Evolutionary conservation across 2,113 vertebrate genomes (phyloP).

Genomic region (Scatophagus argus): DNA sequence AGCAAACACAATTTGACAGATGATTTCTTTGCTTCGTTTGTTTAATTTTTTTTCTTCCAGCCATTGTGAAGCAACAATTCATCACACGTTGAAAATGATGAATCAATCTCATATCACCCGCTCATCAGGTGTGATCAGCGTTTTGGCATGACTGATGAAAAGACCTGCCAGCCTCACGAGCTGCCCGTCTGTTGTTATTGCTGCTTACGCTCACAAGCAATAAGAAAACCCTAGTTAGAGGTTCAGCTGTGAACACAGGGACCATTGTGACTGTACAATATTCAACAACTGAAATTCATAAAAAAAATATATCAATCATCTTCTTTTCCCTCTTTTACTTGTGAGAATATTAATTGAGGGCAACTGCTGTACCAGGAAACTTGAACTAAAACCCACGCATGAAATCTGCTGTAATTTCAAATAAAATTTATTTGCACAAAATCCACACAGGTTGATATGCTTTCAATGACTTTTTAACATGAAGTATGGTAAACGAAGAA

Average conservation of each 20-base stretch:
- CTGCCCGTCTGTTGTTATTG: conserved; percentile 38
- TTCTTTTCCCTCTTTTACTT: conserved; percentile 6
- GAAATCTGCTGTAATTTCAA: neutral
- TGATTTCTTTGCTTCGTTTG: conserved; percentile 2
- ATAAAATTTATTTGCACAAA: conserved; percentile 30
- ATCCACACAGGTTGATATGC: neutral
- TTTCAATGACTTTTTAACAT: neutral
- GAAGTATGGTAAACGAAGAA: conserved; percentile 11
- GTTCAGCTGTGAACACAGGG: neutral
- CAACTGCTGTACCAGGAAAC: neutral
- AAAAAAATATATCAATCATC: conserved; percentile 12
- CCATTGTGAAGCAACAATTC: conserved; percentile 22
- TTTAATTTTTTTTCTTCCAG: conserved; percentile 10
- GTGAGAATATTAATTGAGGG: neutral
- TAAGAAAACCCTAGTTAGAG: neutral
- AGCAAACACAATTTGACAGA: conserved; percentile 12
- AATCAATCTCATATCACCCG: conserved; percentile 42
- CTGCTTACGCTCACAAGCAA: conserved; percentile 26
- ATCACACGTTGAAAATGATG: conserved; percentile 46
- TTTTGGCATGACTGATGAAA: conserved; percentile 53
- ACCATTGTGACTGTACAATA: neutral
- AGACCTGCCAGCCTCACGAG: conserved; percentile 48
- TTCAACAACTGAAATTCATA: conserved; percentile 20
- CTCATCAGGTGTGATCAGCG: conserved; percentile 61
- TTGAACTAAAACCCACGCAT: conserved; percentile 18